Evolutionary conservation across 1,140 invertebrate species (phyloP).

Genomic region (Euwallacea similis): DNA sequence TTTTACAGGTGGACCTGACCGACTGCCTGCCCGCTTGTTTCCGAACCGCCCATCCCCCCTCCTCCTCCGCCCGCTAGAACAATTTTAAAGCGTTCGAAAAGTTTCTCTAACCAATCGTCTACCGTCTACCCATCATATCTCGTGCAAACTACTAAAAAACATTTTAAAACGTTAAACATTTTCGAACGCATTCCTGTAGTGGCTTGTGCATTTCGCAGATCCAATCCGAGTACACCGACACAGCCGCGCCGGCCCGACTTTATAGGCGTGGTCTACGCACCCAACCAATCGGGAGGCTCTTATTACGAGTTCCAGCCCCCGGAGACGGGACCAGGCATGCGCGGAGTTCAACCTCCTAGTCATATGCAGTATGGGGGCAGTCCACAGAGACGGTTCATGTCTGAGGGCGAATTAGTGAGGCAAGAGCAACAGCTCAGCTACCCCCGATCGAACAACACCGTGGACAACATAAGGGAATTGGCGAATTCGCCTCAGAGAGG

Average conservation of each 20-base stretch:
- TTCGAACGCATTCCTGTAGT: constrained; percentile 45
- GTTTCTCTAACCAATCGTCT: not conserved
- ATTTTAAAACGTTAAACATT: constrained; percentile 8
- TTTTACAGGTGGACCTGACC: constrained; percentile 41
- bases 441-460: constrained; percentile 63
- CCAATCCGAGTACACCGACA: constrained; percentile 86
- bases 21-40: constrained; percentile 32
- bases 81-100: constrained; percentile 34
- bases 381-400: constrained; percentile 81
- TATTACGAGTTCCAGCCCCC: constrained; percentile 53
- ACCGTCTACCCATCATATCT: not conserved
- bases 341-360: constrained; percentile 47
- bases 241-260: constrained; percentile 83
- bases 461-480: constrained; percentile 72
- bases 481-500: constrained; percentile 82
- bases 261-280: constrained; percentile 67
- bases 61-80: constrained; percentile 30
- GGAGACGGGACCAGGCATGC: constrained; percentile 49
- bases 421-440: constrained; percentile 62
- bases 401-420: constrained; percentile 81
- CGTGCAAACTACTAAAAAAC: not conserved
- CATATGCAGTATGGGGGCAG: constrained; percentile 57
- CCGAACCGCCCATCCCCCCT: constrained; percentile 18
- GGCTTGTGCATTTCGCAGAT: constrained; percentile 63
- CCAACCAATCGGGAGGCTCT: constrained; percentile 48